A percentile compares a stretch with the other conserved stretches of the same genome.
These are phyloP conservation scores for Herpetotheres cachinnans DNA, from an alignment of 2,113 vertebrate species.

Conservation along the genomic window DNA sequence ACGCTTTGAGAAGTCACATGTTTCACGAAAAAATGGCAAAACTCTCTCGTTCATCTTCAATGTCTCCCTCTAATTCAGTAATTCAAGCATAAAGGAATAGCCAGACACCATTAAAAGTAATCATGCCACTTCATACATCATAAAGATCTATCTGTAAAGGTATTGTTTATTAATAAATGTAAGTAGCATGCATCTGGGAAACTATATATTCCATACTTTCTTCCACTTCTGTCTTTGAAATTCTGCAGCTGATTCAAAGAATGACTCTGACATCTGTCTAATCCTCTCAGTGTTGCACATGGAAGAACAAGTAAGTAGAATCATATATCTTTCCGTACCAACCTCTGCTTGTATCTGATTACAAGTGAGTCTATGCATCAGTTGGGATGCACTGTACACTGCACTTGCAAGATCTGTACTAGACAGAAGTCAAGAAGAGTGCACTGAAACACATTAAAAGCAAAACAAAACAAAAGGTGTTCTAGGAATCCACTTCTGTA, in stretches of 20 bases:
- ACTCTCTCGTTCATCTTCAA: not conserved
- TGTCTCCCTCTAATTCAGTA: not conserved
- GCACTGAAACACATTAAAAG: not conserved
- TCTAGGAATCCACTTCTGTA: not conserved
- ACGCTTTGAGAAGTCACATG: not conserved
- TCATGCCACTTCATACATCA: not conserved
- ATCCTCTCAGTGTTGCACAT: not conserved
- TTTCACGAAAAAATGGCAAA: not conserved
- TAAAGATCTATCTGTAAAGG: not conserved
- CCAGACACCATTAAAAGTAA: not conserved
- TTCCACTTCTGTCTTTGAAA: not conserved
- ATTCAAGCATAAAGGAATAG: not conserved
- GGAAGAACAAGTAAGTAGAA: not conserved
- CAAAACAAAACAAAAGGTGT: not conserved
- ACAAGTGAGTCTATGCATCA: not conserved
- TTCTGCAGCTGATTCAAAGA: not conserved
- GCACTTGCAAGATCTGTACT: not conserved
- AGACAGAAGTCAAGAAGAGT: not conserved
- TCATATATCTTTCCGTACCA: not conserved
- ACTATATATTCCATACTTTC: not conserved
- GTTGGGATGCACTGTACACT: not conserved
- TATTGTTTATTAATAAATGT: not conserved
- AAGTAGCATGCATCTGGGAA: not conserved
- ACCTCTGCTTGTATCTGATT: not conserved
- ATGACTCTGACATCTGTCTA: not conserved